A percentile compares a stretch with the other conserved stretches of the same genome.
These are phyloP conservation scores for Colletes latitarsis DNA, from an alignment of 1,140 invertebrate species.

Conservation along the genomic window DNA sequence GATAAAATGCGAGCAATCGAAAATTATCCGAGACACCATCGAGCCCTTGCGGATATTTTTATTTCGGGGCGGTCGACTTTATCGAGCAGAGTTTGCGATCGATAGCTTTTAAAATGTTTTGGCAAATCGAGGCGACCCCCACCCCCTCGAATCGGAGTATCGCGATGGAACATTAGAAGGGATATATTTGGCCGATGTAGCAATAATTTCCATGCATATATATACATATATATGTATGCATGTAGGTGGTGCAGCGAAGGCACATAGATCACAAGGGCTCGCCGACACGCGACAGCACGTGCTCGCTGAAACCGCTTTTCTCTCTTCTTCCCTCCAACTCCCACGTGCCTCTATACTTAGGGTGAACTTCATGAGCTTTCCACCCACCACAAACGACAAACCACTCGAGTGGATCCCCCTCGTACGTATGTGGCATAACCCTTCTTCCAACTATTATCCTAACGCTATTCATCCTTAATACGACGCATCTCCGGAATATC, in stretches of 20 bases:
- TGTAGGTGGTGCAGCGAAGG: constrained; percentile 61
- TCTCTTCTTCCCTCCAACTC: constrained; percentile 15
- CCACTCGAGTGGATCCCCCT: constrained; percentile 74
- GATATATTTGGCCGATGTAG: constrained; percentile 72
- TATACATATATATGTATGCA: constrained; percentile 51
- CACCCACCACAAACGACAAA: constrained; percentile 75
- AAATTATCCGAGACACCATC: no score
- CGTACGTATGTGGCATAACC: constrained; percentile 61
- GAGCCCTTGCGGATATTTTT: neutral
- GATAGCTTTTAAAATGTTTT: constrained; percentile 65
- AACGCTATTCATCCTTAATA: constrained; percentile 65
- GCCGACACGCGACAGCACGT: constrained; percentile 77
- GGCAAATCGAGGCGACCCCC: constrained; percentile 51
- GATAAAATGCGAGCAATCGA: no score
- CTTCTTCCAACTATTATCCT: constrained; percentile 71
- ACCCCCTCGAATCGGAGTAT: constrained; percentile 37
- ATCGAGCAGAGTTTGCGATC: constrained; percentile 13
- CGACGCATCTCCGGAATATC: constrained; percentile 30
- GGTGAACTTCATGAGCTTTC: constrained; percentile 58
- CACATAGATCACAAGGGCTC: constrained; percentile 77
- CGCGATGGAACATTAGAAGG: constrained; percentile 64
- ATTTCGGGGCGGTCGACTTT: neutral
- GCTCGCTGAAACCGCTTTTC: constrained; percentile 52
- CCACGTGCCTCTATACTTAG: constrained; percentile 47
- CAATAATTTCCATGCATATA: constrained; percentile 77